These are phyloP conservation scores for Drosophila kepulauana DNA, from an alignment of 1,140 invertebrate genomes.

Conservation along the genomic window DNA sequence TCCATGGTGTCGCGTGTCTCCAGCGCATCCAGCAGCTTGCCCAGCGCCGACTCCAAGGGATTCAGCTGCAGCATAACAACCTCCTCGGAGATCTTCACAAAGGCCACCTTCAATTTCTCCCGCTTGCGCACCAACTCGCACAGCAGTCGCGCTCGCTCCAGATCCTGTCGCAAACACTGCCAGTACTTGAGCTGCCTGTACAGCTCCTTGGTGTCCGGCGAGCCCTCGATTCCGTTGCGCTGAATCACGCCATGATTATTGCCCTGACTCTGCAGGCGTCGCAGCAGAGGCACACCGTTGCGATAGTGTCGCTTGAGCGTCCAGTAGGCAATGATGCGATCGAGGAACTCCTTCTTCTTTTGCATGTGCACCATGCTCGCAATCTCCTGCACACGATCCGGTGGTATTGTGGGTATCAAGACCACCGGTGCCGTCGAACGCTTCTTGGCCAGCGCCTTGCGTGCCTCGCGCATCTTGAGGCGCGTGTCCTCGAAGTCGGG, in stretches of 20 bases:
- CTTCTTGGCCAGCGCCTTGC: slow-evolving; percentile 91
- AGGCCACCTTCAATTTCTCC: slow-evolving; percentile 96
- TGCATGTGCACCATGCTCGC: slow-evolving; percentile 89
- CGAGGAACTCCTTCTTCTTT: slow-evolving; percentile 94
- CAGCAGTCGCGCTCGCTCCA: slow-evolving; percentile 96
- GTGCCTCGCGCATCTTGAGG: slow-evolving; percentile 91
- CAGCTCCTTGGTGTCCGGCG: slow-evolving; percentile 89
- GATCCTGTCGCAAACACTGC: slow-evolving; percentile 96
- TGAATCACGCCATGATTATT: slow-evolving; percentile 85
- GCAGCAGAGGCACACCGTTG: slow-evolving; percentile 97
- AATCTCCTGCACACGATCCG: slow-evolving; percentile 94
- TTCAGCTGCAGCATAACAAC: slow-evolving; percentile 92
- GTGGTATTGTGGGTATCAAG: slow-evolving; percentile 96
- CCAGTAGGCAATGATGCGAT: slow-evolving; percentile 96
- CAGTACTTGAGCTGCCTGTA: slow-evolving; percentile 97
- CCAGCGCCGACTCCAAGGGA: slow-evolving; percentile 92
- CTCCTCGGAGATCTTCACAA: slow-evolving; percentile 92
- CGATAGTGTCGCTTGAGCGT: slow-evolving; percentile 97
- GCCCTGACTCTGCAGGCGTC: slow-evolving; percentile 92
- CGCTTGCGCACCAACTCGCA: slow-evolving; percentile 98
- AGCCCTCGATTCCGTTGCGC: slow-evolving; percentile 85
- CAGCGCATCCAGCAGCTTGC: slow-evolving; percentile 91
- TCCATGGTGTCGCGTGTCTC: slow-evolving; percentile 93
- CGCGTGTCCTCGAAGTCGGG: slow-evolving; percentile 81
- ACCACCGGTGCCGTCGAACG: slow-evolving; percentile 95